Conservation (phyloP, 2,113 vertebrate species). For the Hippoglossus stenolepis region DNA sequence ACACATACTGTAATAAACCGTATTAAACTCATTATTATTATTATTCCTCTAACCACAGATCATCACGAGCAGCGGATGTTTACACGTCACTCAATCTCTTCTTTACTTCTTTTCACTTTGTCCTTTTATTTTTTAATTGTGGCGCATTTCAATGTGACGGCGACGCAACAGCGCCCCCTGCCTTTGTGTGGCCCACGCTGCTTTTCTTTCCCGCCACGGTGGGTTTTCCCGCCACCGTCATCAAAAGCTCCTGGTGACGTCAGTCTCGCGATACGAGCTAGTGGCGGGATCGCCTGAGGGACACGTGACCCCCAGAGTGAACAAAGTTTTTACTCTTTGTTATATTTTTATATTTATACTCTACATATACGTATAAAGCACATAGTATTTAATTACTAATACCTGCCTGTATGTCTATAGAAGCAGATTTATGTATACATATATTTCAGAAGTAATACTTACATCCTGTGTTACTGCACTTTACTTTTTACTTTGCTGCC, state of each 20-base stretch:
- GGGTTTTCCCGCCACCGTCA: constrained; percentile 78
- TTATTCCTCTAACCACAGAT: too few relatives aligned
- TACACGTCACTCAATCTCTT: too few relatives aligned
- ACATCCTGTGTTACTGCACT: too few relatives aligned
- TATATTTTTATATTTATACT: too few relatives aligned
- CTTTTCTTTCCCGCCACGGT: constrained; percentile 73
- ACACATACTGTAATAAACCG: not conserved
- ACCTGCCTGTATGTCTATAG: not conserved
- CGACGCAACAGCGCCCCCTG: constrained; percentile 55
- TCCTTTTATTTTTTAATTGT: constrained; percentile 10
- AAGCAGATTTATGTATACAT: not conserved
- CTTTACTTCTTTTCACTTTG: not conserved
- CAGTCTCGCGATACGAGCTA: constrained; percentile 52
- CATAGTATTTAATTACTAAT: not conserved
- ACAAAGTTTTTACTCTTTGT: too few relatives aligned
- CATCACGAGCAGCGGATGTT: too few relatives aligned
- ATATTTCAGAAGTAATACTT: not conserved
- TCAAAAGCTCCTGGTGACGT: constrained; percentile 16
- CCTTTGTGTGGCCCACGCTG: constrained; percentile 45
- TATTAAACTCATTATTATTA: not conserved
- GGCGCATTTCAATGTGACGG: constrained; percentile 27
- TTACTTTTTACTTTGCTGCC: too few relatives aligned
- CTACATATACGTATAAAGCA: too few relatives aligned
- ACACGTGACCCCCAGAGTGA: not conserved
- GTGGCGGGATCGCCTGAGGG: not conserved